phyloP scores from a whole-genome alignment of 2,888 invertebrate genomes.

The Dendrolimus houi region DNA sequence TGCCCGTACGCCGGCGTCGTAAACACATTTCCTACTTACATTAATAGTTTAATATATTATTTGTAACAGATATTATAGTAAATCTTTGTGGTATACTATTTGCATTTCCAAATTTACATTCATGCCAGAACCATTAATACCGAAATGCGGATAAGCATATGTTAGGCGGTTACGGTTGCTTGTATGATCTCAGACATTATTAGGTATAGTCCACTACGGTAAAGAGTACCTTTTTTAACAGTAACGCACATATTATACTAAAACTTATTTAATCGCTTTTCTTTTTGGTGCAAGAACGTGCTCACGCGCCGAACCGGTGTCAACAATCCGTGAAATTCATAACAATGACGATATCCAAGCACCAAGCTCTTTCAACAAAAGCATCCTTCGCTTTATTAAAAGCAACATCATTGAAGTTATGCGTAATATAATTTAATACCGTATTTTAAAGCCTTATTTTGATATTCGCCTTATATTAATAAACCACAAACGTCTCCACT shows the following conservation, averaged over 20 bases:
- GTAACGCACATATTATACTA: no score
- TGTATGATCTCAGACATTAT: no score
- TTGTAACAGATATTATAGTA: not conserved
- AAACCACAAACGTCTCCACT: no score
- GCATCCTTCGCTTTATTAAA: not conserved
- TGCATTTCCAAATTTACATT: not conserved
- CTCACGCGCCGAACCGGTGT: constrained; percentile 16
- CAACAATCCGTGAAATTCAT: constrained; percentile 30
- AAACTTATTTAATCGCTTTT: no score
- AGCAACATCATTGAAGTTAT: not conserved
- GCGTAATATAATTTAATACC: not conserved
- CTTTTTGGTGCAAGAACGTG: constrained; percentile 2
- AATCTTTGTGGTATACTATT: not conserved
- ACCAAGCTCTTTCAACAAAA: constrained; percentile 1
- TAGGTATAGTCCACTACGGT: no score
- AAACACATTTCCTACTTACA: not conserved
- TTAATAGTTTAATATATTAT: not conserved
- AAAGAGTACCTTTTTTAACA: no score
- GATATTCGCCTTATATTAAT: no score
- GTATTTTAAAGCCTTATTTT: no score
- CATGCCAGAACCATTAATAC: no score
- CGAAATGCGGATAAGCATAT: no score
- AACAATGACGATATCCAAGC: constrained; percentile 7
- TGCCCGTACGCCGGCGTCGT: constrained; percentile 15
- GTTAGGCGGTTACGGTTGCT: no score